phyloP scores from a whole-genome alignment of 2,888 invertebrate genomes.

The Neuroscelio doddi region DNA sequence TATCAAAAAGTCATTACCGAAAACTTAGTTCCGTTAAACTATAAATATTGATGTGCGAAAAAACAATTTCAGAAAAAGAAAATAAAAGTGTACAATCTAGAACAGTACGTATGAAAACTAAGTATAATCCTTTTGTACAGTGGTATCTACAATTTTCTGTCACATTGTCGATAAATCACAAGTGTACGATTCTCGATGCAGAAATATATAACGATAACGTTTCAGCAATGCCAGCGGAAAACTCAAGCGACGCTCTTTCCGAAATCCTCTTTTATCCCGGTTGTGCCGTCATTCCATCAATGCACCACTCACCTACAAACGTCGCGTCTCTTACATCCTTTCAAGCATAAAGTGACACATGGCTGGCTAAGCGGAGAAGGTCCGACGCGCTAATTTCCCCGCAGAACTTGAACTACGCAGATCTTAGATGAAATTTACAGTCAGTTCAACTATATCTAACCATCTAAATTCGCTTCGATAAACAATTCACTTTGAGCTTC shows the following conservation, averaged over 20 bases:
- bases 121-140: too few species aligned
- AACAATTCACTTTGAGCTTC: neutral
- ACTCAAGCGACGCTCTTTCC: neutral
- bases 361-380: neutral
- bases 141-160: too few species aligned
- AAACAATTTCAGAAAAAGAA: too few species aligned
- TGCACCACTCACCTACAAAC: neutral
- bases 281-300: conserved; percentile 2
- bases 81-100: too few species aligned
- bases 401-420: neutral
- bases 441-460: neutral
- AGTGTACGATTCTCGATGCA: too few species aligned
- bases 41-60: too few species aligned
- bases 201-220: too few species aligned
- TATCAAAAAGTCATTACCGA: too few species aligned
- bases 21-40: too few species aligned
- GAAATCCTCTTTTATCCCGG: conserved; percentile 3
- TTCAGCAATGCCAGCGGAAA: neutral
- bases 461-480: neutral
- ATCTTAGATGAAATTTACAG: conserved; percentile 1
- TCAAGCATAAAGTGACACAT: conserved; percentile 1
- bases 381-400: conserved; percentile 1
- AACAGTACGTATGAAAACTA: too few species aligned
- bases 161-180: too few species aligned
- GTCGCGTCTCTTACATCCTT: neutral